phyloP scores from a whole-genome alignment of 2,797 vertebrate species.

The Rhynchotus rufescens region DNA sequence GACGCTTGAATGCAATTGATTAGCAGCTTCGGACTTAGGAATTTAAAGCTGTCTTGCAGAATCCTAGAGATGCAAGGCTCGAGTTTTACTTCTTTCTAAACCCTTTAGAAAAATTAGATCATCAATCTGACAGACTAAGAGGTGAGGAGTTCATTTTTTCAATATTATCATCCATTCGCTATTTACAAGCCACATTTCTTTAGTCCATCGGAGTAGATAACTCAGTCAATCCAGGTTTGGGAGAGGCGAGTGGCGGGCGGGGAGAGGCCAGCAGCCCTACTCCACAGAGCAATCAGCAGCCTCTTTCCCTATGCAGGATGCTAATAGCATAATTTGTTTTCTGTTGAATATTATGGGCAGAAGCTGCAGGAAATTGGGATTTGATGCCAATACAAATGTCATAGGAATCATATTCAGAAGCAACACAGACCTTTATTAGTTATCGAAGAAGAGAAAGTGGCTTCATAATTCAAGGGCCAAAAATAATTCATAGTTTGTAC shows the following conservation, averaged over 20 bases:
- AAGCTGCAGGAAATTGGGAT: conserved; percentile 31
- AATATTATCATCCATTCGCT: neutral
- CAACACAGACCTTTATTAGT: neutral
- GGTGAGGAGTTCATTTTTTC: neutral
- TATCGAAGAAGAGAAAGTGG: neutral
- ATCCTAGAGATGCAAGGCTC: neutral
- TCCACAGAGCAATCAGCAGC: conserved; percentile 33
- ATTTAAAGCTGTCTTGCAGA: neutral
- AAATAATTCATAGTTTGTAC: neutral
- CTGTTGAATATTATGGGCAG: conserved; percentile 11
- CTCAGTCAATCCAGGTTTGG: neutral
- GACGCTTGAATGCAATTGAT: neutral
- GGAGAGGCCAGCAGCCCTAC: neutral
- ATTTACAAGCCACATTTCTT: neutral
- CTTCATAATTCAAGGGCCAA: conserved; percentile 11
- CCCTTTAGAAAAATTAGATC: neutral
- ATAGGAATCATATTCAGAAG: conserved; percentile 5
- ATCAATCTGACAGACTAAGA: neutral
- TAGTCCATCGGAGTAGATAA: neutral
- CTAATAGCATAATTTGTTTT: conserved; percentile 53
- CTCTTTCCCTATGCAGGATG: conserved; percentile 15
- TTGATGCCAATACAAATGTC: conserved; percentile 33
- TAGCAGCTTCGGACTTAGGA: neutral
- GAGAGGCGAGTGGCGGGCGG: neutral
- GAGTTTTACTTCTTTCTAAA: neutral